These are phyloP conservation scores for Terebella lapidaria DNA, from an alignment of 2,888 invertebrate genomes.

Conservation along the genomic window DNA sequence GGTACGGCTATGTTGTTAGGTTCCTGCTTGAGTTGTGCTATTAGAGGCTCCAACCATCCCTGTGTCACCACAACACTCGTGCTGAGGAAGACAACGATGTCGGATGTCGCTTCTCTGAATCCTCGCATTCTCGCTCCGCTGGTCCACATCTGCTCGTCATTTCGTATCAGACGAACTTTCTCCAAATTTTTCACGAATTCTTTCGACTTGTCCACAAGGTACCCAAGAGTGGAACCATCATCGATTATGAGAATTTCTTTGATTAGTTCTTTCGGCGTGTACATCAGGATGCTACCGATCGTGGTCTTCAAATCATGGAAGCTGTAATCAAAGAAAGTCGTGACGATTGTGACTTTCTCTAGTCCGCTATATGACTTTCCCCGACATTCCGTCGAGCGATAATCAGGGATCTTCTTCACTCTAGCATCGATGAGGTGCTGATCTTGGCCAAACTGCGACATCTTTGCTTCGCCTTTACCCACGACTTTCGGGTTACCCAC, in stretches of 20 bases:
- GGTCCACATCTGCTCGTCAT: conserved; percentile 11
- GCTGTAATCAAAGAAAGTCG: conserved; percentile 27
- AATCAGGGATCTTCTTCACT: conserved; percentile 16
- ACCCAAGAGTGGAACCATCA: conserved; percentile 25
- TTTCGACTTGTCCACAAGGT: conserved; percentile 20
- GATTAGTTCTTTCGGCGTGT: conserved; percentile 11
- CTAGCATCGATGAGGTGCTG: conserved; percentile 14
- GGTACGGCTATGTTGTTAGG: conserved; percentile 21
- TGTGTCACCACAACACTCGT: conserved; percentile 15
- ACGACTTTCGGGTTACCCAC: neutral
- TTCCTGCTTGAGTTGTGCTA: conserved; percentile 15
- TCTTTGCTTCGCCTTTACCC: neutral
- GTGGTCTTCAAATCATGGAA: conserved; percentile 28
- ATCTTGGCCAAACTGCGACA: neutral
- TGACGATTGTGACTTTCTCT: conserved; percentile 18
- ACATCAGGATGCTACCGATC: conserved; percentile 19
- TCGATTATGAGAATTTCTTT: conserved; percentile 27
- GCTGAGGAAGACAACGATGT: conserved; percentile 24
- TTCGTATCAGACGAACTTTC: conserved; percentile 14
- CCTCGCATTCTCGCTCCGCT: conserved; percentile 18
- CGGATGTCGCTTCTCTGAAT: conserved; percentile 12
- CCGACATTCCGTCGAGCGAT: conserved; percentile 8
- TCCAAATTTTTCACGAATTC: conserved; percentile 14
- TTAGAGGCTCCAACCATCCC: conserved; percentile 27
- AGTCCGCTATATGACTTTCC: neutral